Percentiles rank a stretch among this genome's conserved stretches.
Conservation (phyloP, 2,888 invertebrate genomes). For the Cheilosia vernalis region DNA sequence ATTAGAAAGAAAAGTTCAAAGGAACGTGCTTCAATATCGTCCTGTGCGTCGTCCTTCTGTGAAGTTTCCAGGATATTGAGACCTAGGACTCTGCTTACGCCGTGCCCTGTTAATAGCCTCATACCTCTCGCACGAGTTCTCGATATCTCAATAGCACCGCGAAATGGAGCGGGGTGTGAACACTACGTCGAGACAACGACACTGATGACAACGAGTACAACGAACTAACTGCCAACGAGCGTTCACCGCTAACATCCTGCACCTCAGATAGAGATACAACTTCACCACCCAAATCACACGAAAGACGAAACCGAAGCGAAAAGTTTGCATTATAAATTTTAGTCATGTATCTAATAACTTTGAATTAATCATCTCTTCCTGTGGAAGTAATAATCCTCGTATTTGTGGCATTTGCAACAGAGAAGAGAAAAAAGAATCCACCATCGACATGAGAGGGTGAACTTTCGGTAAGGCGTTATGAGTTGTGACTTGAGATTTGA, state of each 20-base stretch:
- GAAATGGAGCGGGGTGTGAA: constrained; percentile 26
- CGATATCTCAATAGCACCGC: constrained; percentile 67
- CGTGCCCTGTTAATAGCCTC: constrained; percentile 57
- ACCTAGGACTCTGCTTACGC: constrained; percentile 57
- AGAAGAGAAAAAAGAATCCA: constrained; percentile 19
- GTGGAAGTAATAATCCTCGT: constrained; percentile 78
- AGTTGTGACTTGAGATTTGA: constrained; percentile 7
- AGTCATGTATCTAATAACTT: constrained; percentile 84
- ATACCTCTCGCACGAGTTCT: constrained; percentile 67
- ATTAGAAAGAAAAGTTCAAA: constrained; percentile 69
- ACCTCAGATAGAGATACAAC: constrained; percentile 46
- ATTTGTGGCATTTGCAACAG: constrained; percentile 71
- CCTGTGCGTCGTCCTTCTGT: constrained; percentile 53
- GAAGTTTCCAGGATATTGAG: constrained; percentile 61
- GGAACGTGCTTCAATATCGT: constrained; percentile 71
- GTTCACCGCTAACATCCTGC: constrained; percentile 32
- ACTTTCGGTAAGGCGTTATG: neutral
- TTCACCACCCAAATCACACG: constrained; percentile 13
- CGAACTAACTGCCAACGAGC: constrained; percentile 47
- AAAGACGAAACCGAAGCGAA: constrained; percentile 38
- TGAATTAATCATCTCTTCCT: constrained; percentile 83
- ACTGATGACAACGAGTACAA: constrained; percentile 56
- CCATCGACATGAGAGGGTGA: constrained; percentile 9
- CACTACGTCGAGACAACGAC: constrained; percentile 40
- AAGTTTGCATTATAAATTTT: constrained; percentile 82